Percentiles rank a stretch among this genome's conserved stretches.
phyloP scores from a whole-genome alignment of 2,797 vertebrate genomes.

The Sebastes kiyomatsui region DNA sequence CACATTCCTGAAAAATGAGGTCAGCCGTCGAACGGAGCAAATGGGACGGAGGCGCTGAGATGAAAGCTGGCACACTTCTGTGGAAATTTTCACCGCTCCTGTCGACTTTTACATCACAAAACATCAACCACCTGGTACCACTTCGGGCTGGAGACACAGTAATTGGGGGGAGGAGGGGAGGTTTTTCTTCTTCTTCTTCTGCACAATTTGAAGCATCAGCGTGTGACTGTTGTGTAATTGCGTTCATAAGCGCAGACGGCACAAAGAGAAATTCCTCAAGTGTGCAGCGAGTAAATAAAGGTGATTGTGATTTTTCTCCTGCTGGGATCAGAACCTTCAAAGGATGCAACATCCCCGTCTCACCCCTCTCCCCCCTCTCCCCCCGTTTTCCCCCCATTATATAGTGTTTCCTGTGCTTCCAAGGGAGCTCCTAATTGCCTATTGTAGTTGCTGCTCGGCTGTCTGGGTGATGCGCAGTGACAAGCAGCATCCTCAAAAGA shows the following conservation, averaged over 20 bases:
- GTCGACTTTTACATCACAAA: constrained; percentile 30
- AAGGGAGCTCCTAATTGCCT: constrained; percentile 62
- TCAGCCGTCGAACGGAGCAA: constrained; percentile 24
- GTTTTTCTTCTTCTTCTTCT: constrained; percentile 1
- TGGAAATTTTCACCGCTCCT: not conserved
- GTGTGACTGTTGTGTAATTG: constrained; percentile 36
- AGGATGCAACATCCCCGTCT: constrained; percentile 10
- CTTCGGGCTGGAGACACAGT: constrained; percentile 34
- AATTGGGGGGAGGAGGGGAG: not conserved
- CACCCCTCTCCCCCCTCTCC: not conserved
- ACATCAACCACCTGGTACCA: constrained; percentile 46
- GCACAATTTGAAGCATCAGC: constrained; percentile 9
- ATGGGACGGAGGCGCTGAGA: constrained; percentile 9
- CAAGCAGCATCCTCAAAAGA: constrained; percentile 48
- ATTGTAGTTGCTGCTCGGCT: constrained; percentile 47
- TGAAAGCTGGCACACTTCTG: constrained; percentile 33
- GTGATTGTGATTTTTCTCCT: constrained; percentile 32
- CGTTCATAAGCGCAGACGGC: not conserved
- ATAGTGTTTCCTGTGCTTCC: constrained; percentile 38
- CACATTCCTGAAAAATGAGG: constrained; percentile 53
- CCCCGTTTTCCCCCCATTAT: not conserved
- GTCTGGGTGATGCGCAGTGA: constrained; percentile 60
- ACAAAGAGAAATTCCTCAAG: constrained; percentile 18
- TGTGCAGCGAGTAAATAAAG: constrained; percentile 31
- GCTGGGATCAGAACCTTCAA: constrained; percentile 34